Base-by-base conservation (phyloP, 2,888 invertebrate genomes). In the Agrilus biguttatus region DNA sequence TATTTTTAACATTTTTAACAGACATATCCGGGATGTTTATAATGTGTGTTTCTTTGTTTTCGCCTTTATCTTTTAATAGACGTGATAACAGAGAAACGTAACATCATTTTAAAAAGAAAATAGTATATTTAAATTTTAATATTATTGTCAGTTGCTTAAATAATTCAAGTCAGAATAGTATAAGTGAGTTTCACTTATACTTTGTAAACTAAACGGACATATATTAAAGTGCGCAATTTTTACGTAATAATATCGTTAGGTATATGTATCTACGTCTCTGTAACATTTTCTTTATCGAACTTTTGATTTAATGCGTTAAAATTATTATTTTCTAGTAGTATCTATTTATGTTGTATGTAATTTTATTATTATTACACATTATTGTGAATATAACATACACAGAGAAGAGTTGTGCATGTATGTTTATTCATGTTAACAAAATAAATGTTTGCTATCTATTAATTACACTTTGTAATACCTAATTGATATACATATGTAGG, bases 321-420 rank as follows among this genome's bases (percentile, higher is more conserved):
- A 45, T 32, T 45, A 42, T 42, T 42, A 38, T 41, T 39, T 42
- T 42, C 33, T 41, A 39, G 36, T 35, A 42, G 42, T 42, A 44
- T 44, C 33, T 44, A 37, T 36, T 40, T 35, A 40, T 19, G 33
- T 39, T 37, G 12, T 36, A 34, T 42, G 42, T 43, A 37, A 33
- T 42, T 42, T 37, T 28, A 28, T 28, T 28, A 28, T 28, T 28
- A 23, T 23, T 23, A 23, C 23, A 23, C 23, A 23, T 23, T 23
- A 10, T 28, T 28, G 28, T 28, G 28, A 28, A 28, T 28, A 28
- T 28, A 28, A 28, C 28, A 28, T 28, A 28, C 28, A 23, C 23
- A 28, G 10, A 10, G 28, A 28, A 28, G 28, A 28, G 28, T 28
- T 28, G 28, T 28, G 28, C 28, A 28, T 28, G 28, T 28, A 28